Conservation (phyloP, 2,888 invertebrate genomes). For the Xanthorhoe spadicearia region DNA sequence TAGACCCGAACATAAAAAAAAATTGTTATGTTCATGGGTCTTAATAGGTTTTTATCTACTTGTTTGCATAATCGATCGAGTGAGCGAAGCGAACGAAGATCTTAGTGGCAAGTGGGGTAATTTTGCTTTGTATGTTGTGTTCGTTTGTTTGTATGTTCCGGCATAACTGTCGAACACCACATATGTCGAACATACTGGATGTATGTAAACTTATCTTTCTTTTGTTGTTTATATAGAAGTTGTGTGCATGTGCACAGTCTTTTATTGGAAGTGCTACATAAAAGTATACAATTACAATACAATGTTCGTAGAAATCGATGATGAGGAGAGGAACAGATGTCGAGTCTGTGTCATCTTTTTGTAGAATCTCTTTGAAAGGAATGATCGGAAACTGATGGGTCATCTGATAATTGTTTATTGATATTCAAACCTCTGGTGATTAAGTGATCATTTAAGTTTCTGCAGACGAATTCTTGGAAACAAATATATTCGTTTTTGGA, state of each 20-base stretch:
- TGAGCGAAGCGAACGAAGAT: no score
- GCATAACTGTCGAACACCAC: no score
- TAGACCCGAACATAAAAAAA: no score
- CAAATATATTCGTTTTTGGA: neutral
- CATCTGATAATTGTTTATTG: conserved; percentile 1
- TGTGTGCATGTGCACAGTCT: conserved; percentile 3
- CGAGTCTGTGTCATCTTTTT: conserved; percentile 15
- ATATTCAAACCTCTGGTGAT: neutral
- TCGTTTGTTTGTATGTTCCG: no score
- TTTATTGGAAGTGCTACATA: neutral
- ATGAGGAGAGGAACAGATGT: conserved; percentile 18
- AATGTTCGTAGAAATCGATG: conserved; percentile 21
- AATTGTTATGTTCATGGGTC: no score
- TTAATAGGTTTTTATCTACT: no score
- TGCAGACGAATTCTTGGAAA: neutral
- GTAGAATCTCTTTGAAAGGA: neutral
- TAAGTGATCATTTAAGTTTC: neutral
- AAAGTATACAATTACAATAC: conserved; percentile 9
- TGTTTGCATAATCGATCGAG: no score
- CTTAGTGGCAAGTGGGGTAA: no score
- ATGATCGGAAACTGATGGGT: conserved; percentile 8
- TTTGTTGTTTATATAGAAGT: no score
- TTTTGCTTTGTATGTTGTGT: no score
- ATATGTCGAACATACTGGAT: no score
- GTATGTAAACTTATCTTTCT: no score